Evolutionary conservation across 2,888 invertebrate genomes (phyloP).

Genomic region (Coleophora flavipennella): DNA sequence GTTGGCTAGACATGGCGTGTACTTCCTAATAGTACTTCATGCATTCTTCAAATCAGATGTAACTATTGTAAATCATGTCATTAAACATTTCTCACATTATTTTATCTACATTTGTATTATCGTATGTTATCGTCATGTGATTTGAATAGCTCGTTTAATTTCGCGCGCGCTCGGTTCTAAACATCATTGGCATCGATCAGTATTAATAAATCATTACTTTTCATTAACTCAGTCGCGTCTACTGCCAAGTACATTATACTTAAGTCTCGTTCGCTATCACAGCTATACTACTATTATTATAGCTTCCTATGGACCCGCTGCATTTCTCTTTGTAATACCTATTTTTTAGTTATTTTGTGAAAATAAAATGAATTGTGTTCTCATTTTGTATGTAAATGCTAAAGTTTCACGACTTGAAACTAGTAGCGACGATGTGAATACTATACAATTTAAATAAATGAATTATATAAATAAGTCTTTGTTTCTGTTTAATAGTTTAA

Average conservation of each 20-base stretch:
- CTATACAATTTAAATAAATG: constrained; percentile 71
- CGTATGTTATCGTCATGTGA: background rate
- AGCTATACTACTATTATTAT: constrained; percentile 28
- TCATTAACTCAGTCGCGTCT: constrained; percentile 16
- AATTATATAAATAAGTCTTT: constrained; percentile 58
- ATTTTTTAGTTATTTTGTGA: constrained; percentile 57
- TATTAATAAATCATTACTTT: constrained; percentile 41
- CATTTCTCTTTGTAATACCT: constrained; percentile 59
- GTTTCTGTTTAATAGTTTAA: constrained; percentile 17
- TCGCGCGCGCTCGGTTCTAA: constrained; percentile 24
- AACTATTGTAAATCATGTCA: too few relatives aligned
- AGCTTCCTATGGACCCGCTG: constrained; percentile 58
- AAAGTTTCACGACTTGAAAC: constrained; percentile 60
- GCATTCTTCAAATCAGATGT: too few relatives aligned
- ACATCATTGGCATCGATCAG: constrained; percentile 53
- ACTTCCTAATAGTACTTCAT: too few relatives aligned
- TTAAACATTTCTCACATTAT: too few relatives aligned
- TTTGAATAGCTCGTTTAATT: too few relatives aligned
- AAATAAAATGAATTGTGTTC: constrained; percentile 53
- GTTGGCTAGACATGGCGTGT: too few relatives aligned
- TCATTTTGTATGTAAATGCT: constrained; percentile 65
- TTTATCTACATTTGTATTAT: too few relatives aligned
- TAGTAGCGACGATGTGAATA: constrained; percentile 68
- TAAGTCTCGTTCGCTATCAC: constrained; percentile 29
- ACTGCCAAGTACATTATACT: constrained; percentile 44